These are phyloP conservation scores for Cabera pusaria DNA, from an alignment of 2,888 invertebrate genomes.

Conservation along the genomic window DNA sequence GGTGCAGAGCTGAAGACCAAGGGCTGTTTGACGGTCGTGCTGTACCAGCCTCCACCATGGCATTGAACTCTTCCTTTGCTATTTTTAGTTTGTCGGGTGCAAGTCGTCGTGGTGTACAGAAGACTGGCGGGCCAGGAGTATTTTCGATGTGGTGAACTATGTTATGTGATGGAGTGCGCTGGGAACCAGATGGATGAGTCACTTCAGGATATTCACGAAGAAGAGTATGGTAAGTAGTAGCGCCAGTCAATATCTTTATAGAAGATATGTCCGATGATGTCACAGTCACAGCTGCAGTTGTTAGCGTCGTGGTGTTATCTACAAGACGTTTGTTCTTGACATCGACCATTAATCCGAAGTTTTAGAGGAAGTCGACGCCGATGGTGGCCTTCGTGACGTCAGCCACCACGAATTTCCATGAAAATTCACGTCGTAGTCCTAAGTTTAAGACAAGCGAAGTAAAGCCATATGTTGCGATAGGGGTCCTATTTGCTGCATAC, in stretches of 20 bases:
- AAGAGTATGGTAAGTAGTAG: conserved; percentile 12
- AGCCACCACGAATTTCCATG: conserved; percentile 36
- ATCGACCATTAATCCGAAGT: conserved; percentile 13
- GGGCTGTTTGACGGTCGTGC: conserved; percentile 21
- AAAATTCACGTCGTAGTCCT: conserved; percentile 32
- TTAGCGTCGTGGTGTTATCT: conserved; percentile 16
- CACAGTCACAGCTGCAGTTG: conserved; percentile 4
- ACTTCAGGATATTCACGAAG: conserved; percentile 21
- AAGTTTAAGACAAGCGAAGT: conserved; percentile 20
- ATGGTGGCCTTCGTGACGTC: conserved; percentile 39
- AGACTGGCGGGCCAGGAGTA: conserved; percentile 37
- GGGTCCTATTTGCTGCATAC: conserved; percentile 1
- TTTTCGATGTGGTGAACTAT: conserved; percentile 33
- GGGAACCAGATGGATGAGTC: conserved; percentile 25
- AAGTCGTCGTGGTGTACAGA: conserved; percentile 36
- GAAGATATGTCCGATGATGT: conserved; percentile 13
- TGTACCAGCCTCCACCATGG: conserved; percentile 34
- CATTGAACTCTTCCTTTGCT: conserved; percentile 40
- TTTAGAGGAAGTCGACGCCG: conserved; percentile 33
- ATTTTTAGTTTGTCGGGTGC: conserved; percentile 39
- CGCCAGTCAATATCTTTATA: conserved; percentile 20
- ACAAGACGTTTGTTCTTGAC: conserved; percentile 13
- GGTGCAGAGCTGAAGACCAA: conserved; percentile 18
- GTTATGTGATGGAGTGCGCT: conserved; percentile 11
- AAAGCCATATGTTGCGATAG: neutral